Percentiles rank a stretch among this genome's conserved stretches.
Conservation (phyloP, 1,140 invertebrate genomes). For the Anastrepha obliqua region DNA sequence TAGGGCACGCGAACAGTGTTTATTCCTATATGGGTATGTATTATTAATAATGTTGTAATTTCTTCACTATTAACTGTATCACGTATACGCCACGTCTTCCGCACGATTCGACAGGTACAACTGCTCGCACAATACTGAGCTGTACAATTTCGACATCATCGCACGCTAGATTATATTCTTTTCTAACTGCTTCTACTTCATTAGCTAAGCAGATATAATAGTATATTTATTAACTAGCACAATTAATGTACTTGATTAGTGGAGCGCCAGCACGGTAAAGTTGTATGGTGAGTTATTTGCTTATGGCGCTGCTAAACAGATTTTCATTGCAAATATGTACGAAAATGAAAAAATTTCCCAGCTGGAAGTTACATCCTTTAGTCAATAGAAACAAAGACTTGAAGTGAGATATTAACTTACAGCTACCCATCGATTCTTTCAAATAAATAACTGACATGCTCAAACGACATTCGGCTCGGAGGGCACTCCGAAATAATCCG, state of each 20-base stretch:
- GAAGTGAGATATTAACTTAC: no score
- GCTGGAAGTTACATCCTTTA: no score
- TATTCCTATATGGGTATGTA: neutral
- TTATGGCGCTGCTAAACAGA: neutral
- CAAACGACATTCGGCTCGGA: no score
- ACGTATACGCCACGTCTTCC: conserved; percentile 21
- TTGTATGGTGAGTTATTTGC: neutral
- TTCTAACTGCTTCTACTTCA: neutral
- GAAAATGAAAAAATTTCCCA: neutral
- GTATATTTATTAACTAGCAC: conserved; percentile 35
- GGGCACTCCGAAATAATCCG: no score
- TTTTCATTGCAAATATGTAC: neutral
- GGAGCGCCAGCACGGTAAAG: neutral
- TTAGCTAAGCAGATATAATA: conserved; percentile 48
- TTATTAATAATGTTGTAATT: neutral
- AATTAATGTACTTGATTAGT: conserved; percentile 35
- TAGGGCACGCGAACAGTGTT: neutral
- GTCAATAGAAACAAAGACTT: no score
- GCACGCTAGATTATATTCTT: neutral
- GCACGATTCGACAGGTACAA: neutral
- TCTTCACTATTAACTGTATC: neutral
- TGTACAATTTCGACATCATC: neutral
- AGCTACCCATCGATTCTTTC: no score
- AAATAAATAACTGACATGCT: no score
- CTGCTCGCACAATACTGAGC: neutral